phyloP scores from a whole-genome alignment of 2,888 invertebrate genomes.

The Drosophila meridiana region DNA sequence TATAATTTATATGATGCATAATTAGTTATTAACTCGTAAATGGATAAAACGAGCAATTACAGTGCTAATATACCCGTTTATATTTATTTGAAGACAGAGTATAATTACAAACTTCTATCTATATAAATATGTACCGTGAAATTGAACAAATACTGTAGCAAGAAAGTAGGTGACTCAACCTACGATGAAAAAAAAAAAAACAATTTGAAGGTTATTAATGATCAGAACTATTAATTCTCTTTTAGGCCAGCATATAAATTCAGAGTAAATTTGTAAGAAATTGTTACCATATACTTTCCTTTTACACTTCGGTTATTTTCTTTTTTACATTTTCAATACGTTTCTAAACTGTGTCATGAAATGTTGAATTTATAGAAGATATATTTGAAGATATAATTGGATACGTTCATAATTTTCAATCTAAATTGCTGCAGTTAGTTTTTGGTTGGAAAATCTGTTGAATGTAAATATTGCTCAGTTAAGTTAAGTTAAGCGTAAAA shows the following conservation, averaged over 20 bases:
- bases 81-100: neutral
- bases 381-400: neutral
- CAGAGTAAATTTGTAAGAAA: constrained; percentile 1
- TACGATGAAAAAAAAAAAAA: constrained; percentile 1
- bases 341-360: neutral
- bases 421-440: too few relatives aligned
- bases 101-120: constrained; percentile 47
- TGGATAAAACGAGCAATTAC: too few relatives aligned
- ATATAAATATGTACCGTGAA: constrained; percentile 74
- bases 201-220: constrained; percentile 82
- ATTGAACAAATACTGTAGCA: constrained; percentile 77
- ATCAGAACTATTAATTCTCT: constrained; percentile 72
- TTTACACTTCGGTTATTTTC: neutral
- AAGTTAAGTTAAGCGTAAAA: too few relatives aligned
- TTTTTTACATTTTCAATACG: constrained; percentile 1
- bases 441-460: too few relatives aligned
- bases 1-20: neutral
- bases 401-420: too few relatives aligned
- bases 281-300: constrained; percentile 4
- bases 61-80: neutral
- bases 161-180: constrained; percentile 75
- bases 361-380: neutral
- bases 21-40: neutral
- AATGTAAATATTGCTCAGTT: too few relatives aligned
- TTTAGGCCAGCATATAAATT: constrained; percentile 30